Evolutionary conservation across 2,113 vertebrate species (phyloP).

Genomic region (Myotis lucifugus): DNA sequence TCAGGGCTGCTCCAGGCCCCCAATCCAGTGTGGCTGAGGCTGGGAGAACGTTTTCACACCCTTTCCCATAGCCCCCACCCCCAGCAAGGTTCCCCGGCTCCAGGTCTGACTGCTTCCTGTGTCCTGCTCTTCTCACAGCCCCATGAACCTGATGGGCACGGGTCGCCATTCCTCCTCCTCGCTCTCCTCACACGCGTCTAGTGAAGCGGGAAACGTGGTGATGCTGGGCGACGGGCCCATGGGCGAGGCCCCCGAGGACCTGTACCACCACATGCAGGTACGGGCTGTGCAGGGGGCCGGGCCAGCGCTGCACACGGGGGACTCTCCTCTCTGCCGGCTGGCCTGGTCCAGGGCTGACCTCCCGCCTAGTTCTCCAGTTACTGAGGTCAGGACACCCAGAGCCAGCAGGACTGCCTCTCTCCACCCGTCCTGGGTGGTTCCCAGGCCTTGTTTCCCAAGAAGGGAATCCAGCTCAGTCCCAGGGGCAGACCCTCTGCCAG

Average conservation of each 20-base stretch:
- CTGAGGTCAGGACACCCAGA: neutral
- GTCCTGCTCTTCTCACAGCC: slow-evolving; percentile 87
- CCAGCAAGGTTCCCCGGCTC: neutral
- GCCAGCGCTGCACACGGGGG: neutral
- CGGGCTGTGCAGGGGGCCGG: neutral
- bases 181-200: slow-evolving; percentile 95
- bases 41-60: neutral
- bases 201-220: slow-evolving; percentile 93
- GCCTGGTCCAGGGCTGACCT: neutral
- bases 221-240: slow-evolving; percentile 92
- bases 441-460: slow-evolving; percentile 17
- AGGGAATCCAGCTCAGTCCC: neutral
- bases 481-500: neutral
- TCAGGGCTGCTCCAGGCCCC: neutral
- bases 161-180: slow-evolving; percentile 96
- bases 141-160: slow-evolving; percentile 93
- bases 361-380: neutral
- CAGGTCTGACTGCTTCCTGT: slow-evolving; percentile 59
- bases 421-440: neutral
- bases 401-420: neutral
- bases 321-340: neutral
- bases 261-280: slow-evolving; percentile 95
- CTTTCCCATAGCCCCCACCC: neutral
- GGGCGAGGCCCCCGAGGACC: slow-evolving; percentile 92
- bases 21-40: neutral